phyloP scores from a whole-genome alignment of 2,113 vertebrate species.

The Caranx ignobilis region DNA sequence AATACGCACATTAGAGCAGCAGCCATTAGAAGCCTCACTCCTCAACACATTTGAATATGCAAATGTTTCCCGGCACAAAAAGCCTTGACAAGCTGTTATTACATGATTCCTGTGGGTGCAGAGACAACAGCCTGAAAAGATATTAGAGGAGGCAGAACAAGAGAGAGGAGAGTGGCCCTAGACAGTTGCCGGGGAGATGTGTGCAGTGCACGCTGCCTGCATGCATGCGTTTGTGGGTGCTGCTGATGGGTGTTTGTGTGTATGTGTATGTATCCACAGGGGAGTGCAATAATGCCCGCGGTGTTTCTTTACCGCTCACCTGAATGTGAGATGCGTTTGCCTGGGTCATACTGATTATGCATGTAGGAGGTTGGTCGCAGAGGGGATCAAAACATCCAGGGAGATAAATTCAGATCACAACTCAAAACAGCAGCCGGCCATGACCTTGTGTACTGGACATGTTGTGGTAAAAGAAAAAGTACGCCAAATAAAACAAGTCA shows the following conservation, averaged over 20 bases:
- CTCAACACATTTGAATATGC: slow-evolving; percentile 74
- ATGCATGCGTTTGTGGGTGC: slow-evolving; percentile 17
- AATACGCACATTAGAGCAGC: slow-evolving; percentile 67
- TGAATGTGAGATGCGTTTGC: slow-evolving; percentile 23
- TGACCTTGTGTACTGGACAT: neutral
- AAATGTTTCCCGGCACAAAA: slow-evolving; percentile 74
- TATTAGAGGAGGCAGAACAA: slow-evolving; percentile 62
- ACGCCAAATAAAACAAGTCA: neutral
- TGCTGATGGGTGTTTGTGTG: slow-evolving; percentile 7
- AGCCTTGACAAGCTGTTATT: slow-evolving; percentile 81
- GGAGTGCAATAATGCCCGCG: slow-evolving; percentile 44
- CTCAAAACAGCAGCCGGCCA: neutral
- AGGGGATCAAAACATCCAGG: slow-evolving; percentile 27
- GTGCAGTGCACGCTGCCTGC: slow-evolving; percentile 16
- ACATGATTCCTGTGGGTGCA: slow-evolving; percentile 70
- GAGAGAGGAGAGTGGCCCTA: slow-evolving; percentile 36
- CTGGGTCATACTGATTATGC: slow-evolving; percentile 18
- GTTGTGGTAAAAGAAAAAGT: neutral
- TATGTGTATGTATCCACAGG: slow-evolving; percentile 2
- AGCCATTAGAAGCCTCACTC: slow-evolving; percentile 62
- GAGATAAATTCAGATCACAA: slow-evolving; percentile 6
- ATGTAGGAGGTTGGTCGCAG: slow-evolving; percentile 10
- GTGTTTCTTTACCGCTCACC: slow-evolving; percentile 50
- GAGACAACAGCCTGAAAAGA: slow-evolving; percentile 70
- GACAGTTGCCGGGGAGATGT: slow-evolving; percentile 66